phyloP scores from a whole-genome alignment of 2,888 invertebrate species.

The Ormyrus labotus region DNA sequence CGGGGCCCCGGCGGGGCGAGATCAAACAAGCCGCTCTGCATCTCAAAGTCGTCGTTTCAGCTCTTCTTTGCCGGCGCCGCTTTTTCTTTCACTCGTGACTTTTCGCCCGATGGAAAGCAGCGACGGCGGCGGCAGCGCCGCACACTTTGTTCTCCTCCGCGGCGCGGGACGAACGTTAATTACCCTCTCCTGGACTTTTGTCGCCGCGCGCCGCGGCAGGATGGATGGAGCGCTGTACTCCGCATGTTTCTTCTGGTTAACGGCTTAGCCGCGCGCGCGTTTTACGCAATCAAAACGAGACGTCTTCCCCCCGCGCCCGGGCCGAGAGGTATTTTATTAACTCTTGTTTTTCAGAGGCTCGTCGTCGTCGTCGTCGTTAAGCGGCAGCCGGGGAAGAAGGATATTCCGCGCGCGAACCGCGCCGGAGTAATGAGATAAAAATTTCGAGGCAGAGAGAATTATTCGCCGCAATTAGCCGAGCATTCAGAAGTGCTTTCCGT shows the following conservation, averaged over 20 bases:
- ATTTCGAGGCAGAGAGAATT: conserved; percentile 29
- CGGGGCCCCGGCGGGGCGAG: conserved; percentile 13
- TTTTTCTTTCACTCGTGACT: conserved; percentile 32
- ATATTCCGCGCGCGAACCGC: neutral
- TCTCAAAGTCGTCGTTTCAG: conserved; percentile 59
- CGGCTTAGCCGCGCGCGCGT: neutral
- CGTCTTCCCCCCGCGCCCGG: conserved; percentile 7
- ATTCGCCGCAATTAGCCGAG: conserved; percentile 43
- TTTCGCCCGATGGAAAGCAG: conserved; percentile 37
- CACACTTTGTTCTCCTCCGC: conserved; percentile 33
- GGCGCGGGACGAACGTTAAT: conserved; percentile 47
- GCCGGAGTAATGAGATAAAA: conserved; percentile 40
- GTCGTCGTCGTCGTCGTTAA: conserved; percentile 8
- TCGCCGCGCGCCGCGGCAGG: neutral
- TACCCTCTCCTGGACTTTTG: conserved; percentile 37
- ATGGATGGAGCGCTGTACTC: too few species aligned
- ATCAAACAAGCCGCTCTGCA: conserved; percentile 63
- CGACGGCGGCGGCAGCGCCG: neutral
- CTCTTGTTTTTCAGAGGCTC: conserved; percentile 26
- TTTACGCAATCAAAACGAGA: conserved; percentile 39
- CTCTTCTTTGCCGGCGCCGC: neutral
- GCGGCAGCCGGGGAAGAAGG: neutral
- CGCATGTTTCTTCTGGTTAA: neutral
- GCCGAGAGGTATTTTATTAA: conserved; percentile 20
- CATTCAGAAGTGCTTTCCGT: conserved; percentile 39